Evolutionary conservation across 2,797 vertebrate species (phyloP).

Genomic region (Macropus fuliginosus): DNA sequence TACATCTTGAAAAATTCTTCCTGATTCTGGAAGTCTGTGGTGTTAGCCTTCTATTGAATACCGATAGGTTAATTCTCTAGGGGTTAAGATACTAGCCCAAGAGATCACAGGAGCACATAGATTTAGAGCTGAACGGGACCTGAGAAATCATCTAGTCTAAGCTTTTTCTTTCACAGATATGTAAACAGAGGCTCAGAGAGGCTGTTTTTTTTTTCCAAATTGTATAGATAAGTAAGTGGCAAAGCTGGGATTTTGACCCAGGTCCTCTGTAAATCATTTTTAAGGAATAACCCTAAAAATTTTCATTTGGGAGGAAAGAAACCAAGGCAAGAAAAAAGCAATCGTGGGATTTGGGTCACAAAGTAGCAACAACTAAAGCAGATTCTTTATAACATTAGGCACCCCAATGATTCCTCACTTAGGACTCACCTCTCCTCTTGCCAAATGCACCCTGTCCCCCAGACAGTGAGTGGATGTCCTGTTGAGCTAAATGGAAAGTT

Average conservation of each 20-base stretch:
- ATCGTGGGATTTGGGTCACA: not conserved
- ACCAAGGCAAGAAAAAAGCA: not conserved
- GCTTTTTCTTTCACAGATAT: not conserved
- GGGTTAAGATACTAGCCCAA: not conserved
- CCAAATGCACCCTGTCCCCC: not conserved
- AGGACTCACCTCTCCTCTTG: conserved; percentile 66
- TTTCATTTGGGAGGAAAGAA: not conserved
- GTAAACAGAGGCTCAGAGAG: not conserved
- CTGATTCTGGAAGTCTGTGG: not conserved
- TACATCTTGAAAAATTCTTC: conserved; percentile 38
- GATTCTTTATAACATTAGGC: not conserved
- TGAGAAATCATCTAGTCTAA: not conserved
- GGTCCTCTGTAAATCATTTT: not conserved
- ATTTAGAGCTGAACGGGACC: not conserved
- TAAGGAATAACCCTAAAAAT: not conserved
- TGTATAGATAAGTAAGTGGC: not conserved
- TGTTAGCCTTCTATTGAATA: not conserved
- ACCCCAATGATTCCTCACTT: not conserved
- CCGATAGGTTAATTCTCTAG: not conserved
- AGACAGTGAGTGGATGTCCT: conserved; percentile 30
- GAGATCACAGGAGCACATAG: not conserved
- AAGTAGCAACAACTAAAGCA: not conserved
- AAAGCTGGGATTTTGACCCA: not conserved
- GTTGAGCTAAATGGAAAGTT: conserved; percentile 38
- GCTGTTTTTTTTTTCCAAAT: not conserved